Evolutionary conservation across 2,113 vertebrate species (phyloP).

Genomic region (Rhinolophus ferrumequinum): DNA sequence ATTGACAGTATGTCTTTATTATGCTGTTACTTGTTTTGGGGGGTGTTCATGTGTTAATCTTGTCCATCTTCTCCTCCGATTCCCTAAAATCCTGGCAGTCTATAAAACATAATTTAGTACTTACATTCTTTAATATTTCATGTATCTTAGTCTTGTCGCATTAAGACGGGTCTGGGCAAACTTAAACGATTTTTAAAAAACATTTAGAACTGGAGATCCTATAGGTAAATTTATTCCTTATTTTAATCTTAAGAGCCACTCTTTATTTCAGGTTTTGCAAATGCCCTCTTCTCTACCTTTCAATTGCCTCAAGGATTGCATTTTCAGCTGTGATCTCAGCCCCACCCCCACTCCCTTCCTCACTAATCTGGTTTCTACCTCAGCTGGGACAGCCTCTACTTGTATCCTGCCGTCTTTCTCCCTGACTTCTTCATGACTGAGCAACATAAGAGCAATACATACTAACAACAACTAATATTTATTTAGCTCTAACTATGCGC

Average conservation of each 20-base stretch:
- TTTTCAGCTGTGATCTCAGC: neutral
- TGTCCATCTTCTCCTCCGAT: neutral
- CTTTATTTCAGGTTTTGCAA: constrained; percentile 89
- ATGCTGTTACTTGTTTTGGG: neutral
- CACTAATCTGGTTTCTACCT: neutral
- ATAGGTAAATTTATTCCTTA: neutral
- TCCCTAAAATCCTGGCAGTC: too few relatives aligned
- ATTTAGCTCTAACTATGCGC: constrained; percentile 57
- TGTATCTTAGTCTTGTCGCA: neutral
- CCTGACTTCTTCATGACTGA: neutral
- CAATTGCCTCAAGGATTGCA: constrained; percentile 52
- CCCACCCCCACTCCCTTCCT: neutral
- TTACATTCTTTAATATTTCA: neutral
- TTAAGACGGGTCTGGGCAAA: neutral
- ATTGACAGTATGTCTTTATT: neutral
- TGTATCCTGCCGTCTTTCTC: neutral
- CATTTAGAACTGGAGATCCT: neutral
- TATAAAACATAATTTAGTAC: neutral
- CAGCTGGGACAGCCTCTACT: neutral
- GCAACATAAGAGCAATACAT: neutral
- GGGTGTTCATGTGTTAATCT: neutral
- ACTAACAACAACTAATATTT: constrained; percentile 52
- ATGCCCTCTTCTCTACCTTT: constrained; percentile 80
- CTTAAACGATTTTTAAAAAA: neutral
- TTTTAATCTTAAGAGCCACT: constrained; percentile 84